These are phyloP conservation scores for Hippocampus zosterae DNA, from an alignment of 2,113 vertebrate species.

Conservation along the genomic window DNA sequence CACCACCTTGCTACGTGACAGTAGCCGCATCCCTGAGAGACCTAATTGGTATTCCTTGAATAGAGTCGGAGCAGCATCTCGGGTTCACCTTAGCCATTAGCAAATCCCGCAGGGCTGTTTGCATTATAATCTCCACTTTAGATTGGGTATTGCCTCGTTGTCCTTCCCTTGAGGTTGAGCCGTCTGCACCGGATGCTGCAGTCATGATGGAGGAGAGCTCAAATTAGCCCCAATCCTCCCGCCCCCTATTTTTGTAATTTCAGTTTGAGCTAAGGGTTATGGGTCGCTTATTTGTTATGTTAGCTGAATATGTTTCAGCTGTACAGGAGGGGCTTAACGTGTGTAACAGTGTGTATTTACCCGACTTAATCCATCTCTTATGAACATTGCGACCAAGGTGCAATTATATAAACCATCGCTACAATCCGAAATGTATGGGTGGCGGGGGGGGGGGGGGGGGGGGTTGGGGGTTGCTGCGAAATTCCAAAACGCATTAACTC, in stretches of 20 bases:
- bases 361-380: no score
- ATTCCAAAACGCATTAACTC: no score
- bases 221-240: slow-evolving; percentile 35
- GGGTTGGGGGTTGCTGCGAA: no score
- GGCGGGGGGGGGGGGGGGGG: no score
- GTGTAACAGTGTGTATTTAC: no score
- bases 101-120: slow-evolving; percentile 63
- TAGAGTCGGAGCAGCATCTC: slow-evolving; percentile 54
- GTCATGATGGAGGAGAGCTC: slow-evolving; percentile 24
- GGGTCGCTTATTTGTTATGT: slow-evolving; percentile 25
- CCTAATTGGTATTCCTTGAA: slow-evolving; percentile 70
- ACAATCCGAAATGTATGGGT: no score
- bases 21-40: slow-evolving; percentile 56
- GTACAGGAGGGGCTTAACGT: no score
- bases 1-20: no score
- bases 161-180: slow-evolving; percentile 58
- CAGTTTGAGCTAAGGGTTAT: slow-evolving; percentile 28
- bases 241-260: slow-evolving; percentile 22
- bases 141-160: slow-evolving; percentile 54
- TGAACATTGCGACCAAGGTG: no score
- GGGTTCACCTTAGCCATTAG: slow-evolving; percentile 73
- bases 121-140: slow-evolving; percentile 72
- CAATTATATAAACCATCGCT: no score
- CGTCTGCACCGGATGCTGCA: slow-evolving; percentile 44
- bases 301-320: no score